Percentiles rank a stretch among this genome's conserved stretches.
Conservation (phyloP, 92 coral and sea anemone species). For the Porites lobata region DNA sequence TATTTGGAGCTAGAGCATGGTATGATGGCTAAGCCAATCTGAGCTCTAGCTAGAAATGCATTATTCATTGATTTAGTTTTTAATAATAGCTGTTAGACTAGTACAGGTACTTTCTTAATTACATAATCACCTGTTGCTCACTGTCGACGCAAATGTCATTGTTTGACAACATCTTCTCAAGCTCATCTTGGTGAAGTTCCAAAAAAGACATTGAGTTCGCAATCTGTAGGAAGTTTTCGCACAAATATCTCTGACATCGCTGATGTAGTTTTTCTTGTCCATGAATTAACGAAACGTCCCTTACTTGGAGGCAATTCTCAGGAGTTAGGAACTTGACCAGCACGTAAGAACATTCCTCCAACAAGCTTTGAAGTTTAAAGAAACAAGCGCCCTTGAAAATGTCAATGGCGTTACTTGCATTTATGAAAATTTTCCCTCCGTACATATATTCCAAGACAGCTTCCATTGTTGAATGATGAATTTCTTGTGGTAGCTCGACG, state of each 20-base stretch:
- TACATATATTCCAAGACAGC: constrained; percentile 80
- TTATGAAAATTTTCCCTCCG: constrained; percentile 73
- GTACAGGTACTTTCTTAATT: too few species aligned
- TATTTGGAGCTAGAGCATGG: too few species aligned
- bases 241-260: constrained; percentile 73
- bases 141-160: constrained; percentile 66
- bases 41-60: too few species aligned
- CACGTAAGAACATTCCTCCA: constrained; percentile 74
- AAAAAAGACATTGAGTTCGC: constrained; percentile 60
- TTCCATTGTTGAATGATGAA: constrained; percentile 66
- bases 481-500: constrained; percentile 67
- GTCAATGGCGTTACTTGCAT: constrained; percentile 70
- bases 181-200: constrained; percentile 65
- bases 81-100: too few species aligned
- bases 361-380: constrained; percentile 77
- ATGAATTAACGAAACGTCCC: constrained; percentile 66
- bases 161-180: constrained; percentile 70
- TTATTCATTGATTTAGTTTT: too few species aligned
- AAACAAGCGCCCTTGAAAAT: constrained; percentile 79
- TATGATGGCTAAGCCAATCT: too few species aligned
- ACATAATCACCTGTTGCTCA: constrained; percentile 82
- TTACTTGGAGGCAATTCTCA: constrained; percentile 72
- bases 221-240: constrained; percentile 69
- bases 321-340: constrained; percentile 79
- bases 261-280: constrained; percentile 74